Evolutionary conservation across 1,140 invertebrate species (phyloP).

Genomic region (Harpegnathos saltator): DNA sequence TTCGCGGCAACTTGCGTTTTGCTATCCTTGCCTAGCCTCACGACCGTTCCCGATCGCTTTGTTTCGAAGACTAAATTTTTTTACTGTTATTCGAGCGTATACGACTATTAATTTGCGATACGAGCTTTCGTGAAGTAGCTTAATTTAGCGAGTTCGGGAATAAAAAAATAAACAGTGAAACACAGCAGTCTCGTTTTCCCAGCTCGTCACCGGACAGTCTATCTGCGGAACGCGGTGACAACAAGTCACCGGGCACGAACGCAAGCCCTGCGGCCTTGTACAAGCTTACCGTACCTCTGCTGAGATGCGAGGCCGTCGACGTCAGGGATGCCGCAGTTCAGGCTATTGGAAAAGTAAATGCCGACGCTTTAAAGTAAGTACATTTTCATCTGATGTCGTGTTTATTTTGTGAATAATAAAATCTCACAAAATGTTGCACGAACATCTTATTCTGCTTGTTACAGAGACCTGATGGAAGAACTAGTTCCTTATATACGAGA

Average conservation of each 20-base stretch:
- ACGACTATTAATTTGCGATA: constrained; percentile 40
- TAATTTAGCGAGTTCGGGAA: not conserved
- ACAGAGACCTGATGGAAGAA: constrained; percentile 98
- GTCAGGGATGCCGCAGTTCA: constrained; percentile 97
- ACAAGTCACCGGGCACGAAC: constrained; percentile 87
- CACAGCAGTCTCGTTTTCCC: constrained; percentile 68
- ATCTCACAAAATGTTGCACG: not conserved
- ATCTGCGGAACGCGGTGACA: constrained; percentile 91
- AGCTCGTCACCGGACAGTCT: constrained; percentile 95
- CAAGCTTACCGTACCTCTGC: constrained; percentile 95
- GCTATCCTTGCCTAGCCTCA: constrained; percentile 61
- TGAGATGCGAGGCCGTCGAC: constrained; percentile 96
- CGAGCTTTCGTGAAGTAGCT: not conserved
- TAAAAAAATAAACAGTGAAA: constrained; percentile 18
- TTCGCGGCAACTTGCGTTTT: constrained; percentile 46
- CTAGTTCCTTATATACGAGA: constrained; percentile 96
- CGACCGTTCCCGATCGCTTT: constrained; percentile 74
- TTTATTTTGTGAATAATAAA: not conserved
- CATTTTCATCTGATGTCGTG: not conserved
- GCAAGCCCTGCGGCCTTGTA: constrained; percentile 94
- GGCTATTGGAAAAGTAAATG: constrained; percentile 97
- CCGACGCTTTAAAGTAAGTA: constrained; percentile 95
- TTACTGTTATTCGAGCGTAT: constrained; percentile 2
- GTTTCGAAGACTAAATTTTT: constrained; percentile 59
- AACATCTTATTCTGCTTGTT: constrained; percentile 43